These are phyloP conservation scores for Brienomyrus longianalis DNA, from an alignment of 2,113 vertebrate genomes.

Conservation along the genomic window DNA sequence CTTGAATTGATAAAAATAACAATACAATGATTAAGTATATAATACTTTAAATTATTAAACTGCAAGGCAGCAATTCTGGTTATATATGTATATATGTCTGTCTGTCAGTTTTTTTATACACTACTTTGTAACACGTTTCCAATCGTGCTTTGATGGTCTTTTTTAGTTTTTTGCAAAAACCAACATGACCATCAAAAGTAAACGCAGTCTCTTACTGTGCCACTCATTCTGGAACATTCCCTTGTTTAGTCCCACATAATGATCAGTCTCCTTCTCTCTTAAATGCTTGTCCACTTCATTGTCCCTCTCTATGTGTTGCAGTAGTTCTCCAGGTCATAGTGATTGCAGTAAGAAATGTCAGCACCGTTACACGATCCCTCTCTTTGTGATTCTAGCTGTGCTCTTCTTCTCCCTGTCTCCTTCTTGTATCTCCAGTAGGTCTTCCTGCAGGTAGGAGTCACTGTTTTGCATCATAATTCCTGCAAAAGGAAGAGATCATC, in stretches of 20 bases:
- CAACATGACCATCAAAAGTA: background rate
- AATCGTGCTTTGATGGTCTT: background rate
- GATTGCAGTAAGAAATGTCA: conserved; percentile 37
- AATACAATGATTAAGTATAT: background rate
- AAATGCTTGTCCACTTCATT: background rate
- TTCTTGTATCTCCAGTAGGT: background rate
- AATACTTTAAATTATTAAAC: background rate
- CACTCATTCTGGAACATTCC: background rate
- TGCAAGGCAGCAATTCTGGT: background rate
- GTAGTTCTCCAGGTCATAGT: conserved; percentile 41
- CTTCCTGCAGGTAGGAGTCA: background rate
- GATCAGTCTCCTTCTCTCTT: background rate
- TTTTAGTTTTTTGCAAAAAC: background rate
- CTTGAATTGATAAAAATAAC: background rate
- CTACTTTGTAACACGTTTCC: background rate
- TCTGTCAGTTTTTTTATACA: background rate
- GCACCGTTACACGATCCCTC: conserved; percentile 44
- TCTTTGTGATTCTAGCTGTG: conserved; percentile 17
- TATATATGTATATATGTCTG: background rate
- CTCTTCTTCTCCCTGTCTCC: background rate
- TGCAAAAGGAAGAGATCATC: background rate
- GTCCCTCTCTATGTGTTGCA: conserved; percentile 30
- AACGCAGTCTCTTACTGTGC: background rate
- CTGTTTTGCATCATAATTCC: background rate
- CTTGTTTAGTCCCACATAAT: background rate